Base-by-base conservation (phyloP, 2,113 vertebrate species). In the Psittacara wagleri region DNA sequence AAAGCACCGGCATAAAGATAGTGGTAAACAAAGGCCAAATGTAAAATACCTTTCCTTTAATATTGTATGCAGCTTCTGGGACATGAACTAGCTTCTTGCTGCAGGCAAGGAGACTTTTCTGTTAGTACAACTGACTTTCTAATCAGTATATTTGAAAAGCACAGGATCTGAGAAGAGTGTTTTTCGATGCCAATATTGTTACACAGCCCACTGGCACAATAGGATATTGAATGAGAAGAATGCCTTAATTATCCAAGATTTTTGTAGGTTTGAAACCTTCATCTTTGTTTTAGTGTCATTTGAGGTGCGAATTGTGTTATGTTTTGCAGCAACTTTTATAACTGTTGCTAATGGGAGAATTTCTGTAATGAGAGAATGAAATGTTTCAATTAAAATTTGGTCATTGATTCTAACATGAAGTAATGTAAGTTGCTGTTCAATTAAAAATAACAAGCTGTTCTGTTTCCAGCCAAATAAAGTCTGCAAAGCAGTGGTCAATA, bases 361-460 rank as follows among this genome's bases (percentile, higher is more conserved):
- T 93, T 97, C 80, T 83, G 61, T 94, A 95, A 82, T 82, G 24
- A 88, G 70, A 94, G 92, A 97, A 88, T 91, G 23, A 96, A 95
- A 95, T 83, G 28, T 86, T 97, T 92, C 76, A 61, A 85, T 89
- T 96, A 92, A 87, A 70, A 83, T 95, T 96, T 97, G 90, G 54
- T 92, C 67, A 95, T 92, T 90, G 95, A 94, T 96, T 95, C 57
- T 85, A 96, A 70, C 33, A 51, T 44, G 78, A 54, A 92, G 67
- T 77, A 94, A 95, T 84, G 61, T 77, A 78, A 31, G 49, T 92
- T 70, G 66, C 52, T 95, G 79, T 96, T 98, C 83, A 93, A 74
- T 98, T 97, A 96, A 97, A 98, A 97, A 94, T 93, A 97, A 95
- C 88, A 97, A 96, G 79, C 73, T 95, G 29, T 83, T 75, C 66